A percentile compares a stretch with the other conserved stretches of the same genome.
These are phyloP conservation scores for Chironomus riparius DNA, from an alignment of 2,888 invertebrate species.

Conservation along the genomic window DNA sequence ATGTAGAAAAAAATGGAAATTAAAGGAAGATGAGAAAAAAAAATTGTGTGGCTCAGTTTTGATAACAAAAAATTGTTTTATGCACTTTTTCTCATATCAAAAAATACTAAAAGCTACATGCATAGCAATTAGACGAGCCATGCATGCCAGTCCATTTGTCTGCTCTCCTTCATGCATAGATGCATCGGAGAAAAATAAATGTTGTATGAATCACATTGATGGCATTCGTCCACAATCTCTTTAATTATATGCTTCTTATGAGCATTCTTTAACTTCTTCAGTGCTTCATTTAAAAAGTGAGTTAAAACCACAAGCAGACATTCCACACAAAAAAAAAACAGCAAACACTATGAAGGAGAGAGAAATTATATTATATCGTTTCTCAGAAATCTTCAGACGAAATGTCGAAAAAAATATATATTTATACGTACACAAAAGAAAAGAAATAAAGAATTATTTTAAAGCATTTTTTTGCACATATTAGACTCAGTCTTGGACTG, in stretches of 20 bases:
- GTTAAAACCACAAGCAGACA: no score
- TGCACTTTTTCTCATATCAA: neutral
- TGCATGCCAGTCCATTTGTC: no score
- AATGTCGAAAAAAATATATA: slow-evolving; percentile 1
- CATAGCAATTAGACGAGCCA: no score
- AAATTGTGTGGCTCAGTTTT: neutral
- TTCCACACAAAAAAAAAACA: no score
- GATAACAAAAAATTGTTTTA: neutral
- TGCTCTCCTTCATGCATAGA: no score
- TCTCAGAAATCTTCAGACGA: slow-evolving; percentile 2
- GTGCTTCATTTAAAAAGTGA: neutral
- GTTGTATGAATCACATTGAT: neutral
- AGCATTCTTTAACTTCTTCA: slow-evolving; percentile 1
- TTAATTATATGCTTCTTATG: neutral
- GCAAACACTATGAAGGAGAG: no score
- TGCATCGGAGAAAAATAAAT: no score
- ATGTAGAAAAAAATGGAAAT: neutral
- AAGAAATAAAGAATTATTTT: no score
- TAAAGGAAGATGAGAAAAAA: neutral
- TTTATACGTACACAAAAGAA: no score
- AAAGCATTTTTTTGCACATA: no score
- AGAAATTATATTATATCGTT: neutral
- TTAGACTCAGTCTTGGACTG: no score
- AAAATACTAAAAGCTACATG: no score
- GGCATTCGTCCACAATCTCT: neutral